Conservation (phyloP, 2,797 vertebrate genomes). For the Melanotaenia pygmaea region DNA sequence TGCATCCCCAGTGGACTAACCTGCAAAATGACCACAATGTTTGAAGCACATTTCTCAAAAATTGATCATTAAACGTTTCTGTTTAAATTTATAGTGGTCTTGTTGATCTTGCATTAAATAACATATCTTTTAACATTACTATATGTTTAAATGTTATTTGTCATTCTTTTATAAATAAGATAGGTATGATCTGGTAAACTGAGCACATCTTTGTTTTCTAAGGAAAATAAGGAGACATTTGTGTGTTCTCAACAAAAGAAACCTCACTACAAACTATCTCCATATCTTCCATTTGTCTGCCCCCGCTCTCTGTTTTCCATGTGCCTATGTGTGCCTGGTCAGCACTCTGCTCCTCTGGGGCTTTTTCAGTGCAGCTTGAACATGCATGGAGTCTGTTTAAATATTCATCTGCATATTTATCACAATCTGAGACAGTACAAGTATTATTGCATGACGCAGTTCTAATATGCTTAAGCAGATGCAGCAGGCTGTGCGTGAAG, state of each 20-base stretch:
- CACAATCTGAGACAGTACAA: conserved; percentile 26
- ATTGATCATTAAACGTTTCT: not conserved
- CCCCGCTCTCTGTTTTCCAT: conserved; percentile 28
- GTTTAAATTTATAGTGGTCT: not conserved
- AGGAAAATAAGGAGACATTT: conserved; percentile 50
- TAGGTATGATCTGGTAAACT: conserved; percentile 48
- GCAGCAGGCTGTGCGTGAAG: not conserved
- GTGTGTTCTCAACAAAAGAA: conserved; percentile 56
- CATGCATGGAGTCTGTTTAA: conserved; percentile 57
- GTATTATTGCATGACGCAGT: conserved; percentile 3
- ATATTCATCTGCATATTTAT: conserved; percentile 56
- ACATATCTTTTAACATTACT: not conserved
- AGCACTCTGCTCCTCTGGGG: conserved; percentile 62
- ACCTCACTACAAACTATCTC: conserved; percentile 62
- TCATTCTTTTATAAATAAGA: conserved; percentile 33
- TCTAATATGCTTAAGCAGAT: conserved; percentile 16
- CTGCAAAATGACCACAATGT: conserved; percentile 22
- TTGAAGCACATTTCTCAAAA: not conserved
- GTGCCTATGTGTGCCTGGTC: conserved; percentile 62
- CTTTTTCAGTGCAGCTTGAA: conserved; percentile 52
- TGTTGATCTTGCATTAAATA: not conserved
- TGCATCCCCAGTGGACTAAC: conserved; percentile 30
- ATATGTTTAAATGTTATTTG: not conserved
- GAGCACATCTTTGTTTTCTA: conserved; percentile 68
- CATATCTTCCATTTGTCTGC: conserved; percentile 46